These are phyloP conservation scores for Drosophila mulleri DNA, from an alignment of 2,888 invertebrate species.

Conservation along the genomic window DNA sequence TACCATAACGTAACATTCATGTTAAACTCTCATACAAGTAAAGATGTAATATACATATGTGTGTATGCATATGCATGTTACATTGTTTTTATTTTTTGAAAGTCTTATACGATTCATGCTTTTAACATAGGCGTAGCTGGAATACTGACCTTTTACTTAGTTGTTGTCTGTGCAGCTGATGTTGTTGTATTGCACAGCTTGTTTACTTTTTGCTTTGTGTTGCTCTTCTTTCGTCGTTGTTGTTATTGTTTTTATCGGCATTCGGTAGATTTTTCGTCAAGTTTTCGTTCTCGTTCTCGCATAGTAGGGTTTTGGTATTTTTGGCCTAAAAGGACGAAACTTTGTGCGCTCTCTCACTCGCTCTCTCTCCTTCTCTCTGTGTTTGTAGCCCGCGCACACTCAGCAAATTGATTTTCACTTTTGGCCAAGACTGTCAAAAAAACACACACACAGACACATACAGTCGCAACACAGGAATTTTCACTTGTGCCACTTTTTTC, in stretches of 20 bases:
- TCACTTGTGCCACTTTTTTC: constrained; percentile 79
- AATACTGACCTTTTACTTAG: constrained; percentile 67
- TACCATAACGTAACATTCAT: background rate
- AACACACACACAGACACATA: constrained; percentile 40
- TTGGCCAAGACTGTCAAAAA: constrained; percentile 75
- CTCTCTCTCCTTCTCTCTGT: constrained; percentile 21
- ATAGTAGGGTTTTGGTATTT: constrained; percentile 57
- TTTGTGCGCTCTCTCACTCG: constrained; percentile 15
- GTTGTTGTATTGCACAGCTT: constrained; percentile 32
- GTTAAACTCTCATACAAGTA: background rate
- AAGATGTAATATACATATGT: background rate
- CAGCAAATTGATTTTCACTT: constrained; percentile 77
- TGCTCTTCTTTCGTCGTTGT: constrained; percentile 28
- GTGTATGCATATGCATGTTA: background rate
- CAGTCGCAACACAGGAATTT: constrained; percentile 71
- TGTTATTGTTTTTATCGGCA: constrained; percentile 43
- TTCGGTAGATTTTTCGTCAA: constrained; percentile 62
- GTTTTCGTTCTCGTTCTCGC: constrained; percentile 58
- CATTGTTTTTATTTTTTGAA: background rate
- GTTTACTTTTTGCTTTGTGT: constrained; percentile 68
- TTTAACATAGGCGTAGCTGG: constrained; percentile 4
- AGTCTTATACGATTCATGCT: constrained; percentile 14
- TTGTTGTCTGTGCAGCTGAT: constrained; percentile 18
- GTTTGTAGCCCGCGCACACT: constrained; percentile 66
- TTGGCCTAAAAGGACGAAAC: constrained; percentile 56